Evolutionary conservation across 2,797 vertebrate genomes (phyloP).

Genomic region (Percopsis omiscomaycus): DNA sequence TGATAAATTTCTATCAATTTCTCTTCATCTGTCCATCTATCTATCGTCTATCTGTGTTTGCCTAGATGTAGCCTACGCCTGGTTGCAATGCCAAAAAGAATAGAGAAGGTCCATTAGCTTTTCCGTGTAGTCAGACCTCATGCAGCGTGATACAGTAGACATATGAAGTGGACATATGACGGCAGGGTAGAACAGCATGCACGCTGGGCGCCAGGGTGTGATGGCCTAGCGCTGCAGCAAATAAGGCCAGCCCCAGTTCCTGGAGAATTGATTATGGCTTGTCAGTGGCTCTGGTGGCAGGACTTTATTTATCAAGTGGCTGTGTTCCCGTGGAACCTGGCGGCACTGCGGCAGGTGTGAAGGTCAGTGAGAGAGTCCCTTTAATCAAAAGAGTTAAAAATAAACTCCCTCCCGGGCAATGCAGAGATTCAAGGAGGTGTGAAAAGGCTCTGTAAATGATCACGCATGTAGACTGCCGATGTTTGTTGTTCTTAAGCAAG

Average conservation of each 20-base stretch:
- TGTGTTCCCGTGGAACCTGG: background rate
- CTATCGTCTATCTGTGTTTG: slow-evolving; percentile 3
- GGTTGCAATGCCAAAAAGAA: background rate
- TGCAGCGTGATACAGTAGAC: background rate
- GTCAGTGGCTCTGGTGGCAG: slow-evolving; percentile 54
- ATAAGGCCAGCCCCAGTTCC: slow-evolving; percentile 12
- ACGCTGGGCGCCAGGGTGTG: background rate
- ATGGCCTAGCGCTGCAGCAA: slow-evolving; percentile 3
- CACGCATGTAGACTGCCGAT: slow-evolving; percentile 38
- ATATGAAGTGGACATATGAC: background rate
- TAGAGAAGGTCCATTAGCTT: background rate
- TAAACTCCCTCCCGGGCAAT: slow-evolving; percentile 50
- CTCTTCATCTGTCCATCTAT: slow-evolving; percentile 11
- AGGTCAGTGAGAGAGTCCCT: slow-evolving; percentile 70
- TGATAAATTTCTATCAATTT: slow-evolving; percentile 18
- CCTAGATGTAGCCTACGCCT: background rate
- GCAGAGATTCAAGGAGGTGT: slow-evolving; percentile 45
- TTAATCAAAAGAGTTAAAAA: slow-evolving; percentile 74
- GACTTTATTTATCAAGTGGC: slow-evolving; percentile 55
- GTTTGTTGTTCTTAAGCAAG: slow-evolving; percentile 45
- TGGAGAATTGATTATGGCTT: slow-evolving; percentile 54
- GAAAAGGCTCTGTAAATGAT: slow-evolving; percentile 61
- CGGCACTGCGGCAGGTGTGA: slow-evolving; percentile 61
- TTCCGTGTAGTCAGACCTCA: background rate
- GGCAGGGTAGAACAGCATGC: background rate